These are phyloP conservation scores for Rana temporaria DNA, from an alignment of 2,113 vertebrate species.

Conservation along the genomic window DNA sequence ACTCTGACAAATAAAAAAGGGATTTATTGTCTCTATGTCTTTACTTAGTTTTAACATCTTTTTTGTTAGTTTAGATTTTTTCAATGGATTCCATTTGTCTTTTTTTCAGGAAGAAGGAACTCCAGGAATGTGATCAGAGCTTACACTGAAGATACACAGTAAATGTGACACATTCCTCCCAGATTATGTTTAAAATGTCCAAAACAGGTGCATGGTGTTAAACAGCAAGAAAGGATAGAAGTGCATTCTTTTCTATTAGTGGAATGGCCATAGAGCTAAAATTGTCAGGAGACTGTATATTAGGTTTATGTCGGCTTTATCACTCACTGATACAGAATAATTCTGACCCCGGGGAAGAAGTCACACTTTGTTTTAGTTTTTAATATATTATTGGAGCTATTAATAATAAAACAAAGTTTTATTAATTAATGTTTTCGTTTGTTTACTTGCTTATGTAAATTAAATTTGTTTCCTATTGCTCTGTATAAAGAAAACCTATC, in stretches of 20 bases:
- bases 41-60: no score
- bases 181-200: constrained; percentile 48
- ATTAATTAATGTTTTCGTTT: no score
- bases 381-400: no score
- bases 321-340: neutral
- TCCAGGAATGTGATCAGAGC: neutral
- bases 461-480: no score
- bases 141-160: neutral
- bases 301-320: neutral
- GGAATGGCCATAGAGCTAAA: constrained; percentile 43
- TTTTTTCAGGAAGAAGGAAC: neutral
- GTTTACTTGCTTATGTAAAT: no score
- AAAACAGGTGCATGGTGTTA: constrained; percentile 41
- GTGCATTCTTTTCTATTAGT: constrained; percentile 49
- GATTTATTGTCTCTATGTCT: no score
- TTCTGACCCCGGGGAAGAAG: no score
- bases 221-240: constrained; percentile 13
- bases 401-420: no score
- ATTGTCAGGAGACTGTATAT: constrained; percentile 1
- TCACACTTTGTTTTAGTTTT: no score
- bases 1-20: no score
- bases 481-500: no score
- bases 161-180: constrained; percentile 40
- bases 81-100: neutral
- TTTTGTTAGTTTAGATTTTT: no score